phyloP scores from a whole-genome alignment of 2,797 vertebrate species.

The Pipistrellus kuhlii region DNA sequence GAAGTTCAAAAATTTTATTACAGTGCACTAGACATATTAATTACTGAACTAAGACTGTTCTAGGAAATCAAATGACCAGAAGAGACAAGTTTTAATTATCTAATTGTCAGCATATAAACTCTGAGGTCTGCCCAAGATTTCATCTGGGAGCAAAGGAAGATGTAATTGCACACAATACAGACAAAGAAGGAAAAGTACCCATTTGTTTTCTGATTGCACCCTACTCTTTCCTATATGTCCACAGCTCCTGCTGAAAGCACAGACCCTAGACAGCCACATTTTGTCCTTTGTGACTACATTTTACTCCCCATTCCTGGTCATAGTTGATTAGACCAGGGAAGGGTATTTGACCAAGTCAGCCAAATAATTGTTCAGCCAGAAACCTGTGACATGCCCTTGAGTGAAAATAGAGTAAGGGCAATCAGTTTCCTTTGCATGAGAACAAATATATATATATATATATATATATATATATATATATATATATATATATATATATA shows the following conservation, averaged over 20 bases:
- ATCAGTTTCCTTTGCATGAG: neutral
- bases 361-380: neutral
- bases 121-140: conserved; percentile 4
- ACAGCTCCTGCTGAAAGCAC: neutral
- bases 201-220: neutral
- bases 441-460: neutral
- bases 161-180: neutral
- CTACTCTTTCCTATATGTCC: neutral
- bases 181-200: neutral
- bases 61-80: neutral
- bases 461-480: too few relatives aligned
- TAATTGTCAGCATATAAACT: conserved; percentile 19
- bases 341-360: neutral
- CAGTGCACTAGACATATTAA: neutral
- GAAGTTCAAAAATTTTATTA: conserved; percentile 61
- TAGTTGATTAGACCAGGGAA: neutral
- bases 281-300: neutral
- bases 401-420: neutral
- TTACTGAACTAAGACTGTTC: conserved; percentile 48
- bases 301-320: conserved; percentile 1
- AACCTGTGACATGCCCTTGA: neutral
- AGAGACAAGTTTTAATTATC: conserved; percentile 53
- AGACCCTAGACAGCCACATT: neutral
- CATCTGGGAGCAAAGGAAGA: neutral
- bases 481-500: too few relatives aligned